Evolutionary conservation across 1,140 invertebrate genomes (phyloP).

Genomic region (Formica exsecta): DNA sequence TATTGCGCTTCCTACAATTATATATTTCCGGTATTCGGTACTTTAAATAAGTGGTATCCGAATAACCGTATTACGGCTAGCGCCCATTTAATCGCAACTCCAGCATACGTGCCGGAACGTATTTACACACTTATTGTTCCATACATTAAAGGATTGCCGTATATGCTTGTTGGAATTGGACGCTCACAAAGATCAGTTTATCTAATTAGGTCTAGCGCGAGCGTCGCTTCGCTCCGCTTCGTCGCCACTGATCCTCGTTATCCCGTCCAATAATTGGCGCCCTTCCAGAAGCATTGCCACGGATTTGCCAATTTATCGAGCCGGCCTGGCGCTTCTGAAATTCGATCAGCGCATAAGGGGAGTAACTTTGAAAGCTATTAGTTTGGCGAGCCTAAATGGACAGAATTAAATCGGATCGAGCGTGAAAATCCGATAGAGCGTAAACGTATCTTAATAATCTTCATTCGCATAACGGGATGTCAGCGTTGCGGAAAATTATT

Average conservation of each 20-base stretch:
- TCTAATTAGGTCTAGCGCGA: slow-evolving; percentile 71
- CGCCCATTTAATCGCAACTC: slow-evolving; percentile 30
- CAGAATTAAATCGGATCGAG: slow-evolving; percentile 62
- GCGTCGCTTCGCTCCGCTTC: slow-evolving; percentile 58
- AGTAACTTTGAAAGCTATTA: slow-evolving; percentile 69
- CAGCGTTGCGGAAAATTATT: slow-evolving; percentile 43
- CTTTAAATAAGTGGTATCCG: slow-evolving; percentile 49
- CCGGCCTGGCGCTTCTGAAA: slow-evolving; percentile 66
- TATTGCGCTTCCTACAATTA: slow-evolving; percentile 1
- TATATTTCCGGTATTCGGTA: slow-evolving; percentile 18
- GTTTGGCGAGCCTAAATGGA: slow-evolving; percentile 55
- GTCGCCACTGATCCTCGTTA: slow-evolving; percentile 74
- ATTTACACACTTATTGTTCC: slow-evolving; percentile 51
- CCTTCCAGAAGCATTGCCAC: slow-evolving; percentile 68
- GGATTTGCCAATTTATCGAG: slow-evolving; percentile 72
- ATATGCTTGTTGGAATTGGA: slow-evolving; percentile 57
- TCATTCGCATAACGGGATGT: slow-evolving; percentile 32
- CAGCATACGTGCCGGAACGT: slow-evolving; percentile 48
- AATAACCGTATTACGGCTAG: slow-evolving; percentile 51
- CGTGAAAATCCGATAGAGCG: slow-evolving; percentile 60
- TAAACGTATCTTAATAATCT: slow-evolving; percentile 60
- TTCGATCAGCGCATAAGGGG: slow-evolving; percentile 63
- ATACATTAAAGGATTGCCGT: slow-evolving; percentile 56
- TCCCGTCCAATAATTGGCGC: slow-evolving; percentile 71
- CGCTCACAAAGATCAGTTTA: slow-evolving; percentile 71